A percentile compares a stretch with the other conserved stretches of the same genome.
phyloP scores from a whole-genome alignment of 1,140 invertebrate species.

The Leptestheria dahalacensis region DNA sequence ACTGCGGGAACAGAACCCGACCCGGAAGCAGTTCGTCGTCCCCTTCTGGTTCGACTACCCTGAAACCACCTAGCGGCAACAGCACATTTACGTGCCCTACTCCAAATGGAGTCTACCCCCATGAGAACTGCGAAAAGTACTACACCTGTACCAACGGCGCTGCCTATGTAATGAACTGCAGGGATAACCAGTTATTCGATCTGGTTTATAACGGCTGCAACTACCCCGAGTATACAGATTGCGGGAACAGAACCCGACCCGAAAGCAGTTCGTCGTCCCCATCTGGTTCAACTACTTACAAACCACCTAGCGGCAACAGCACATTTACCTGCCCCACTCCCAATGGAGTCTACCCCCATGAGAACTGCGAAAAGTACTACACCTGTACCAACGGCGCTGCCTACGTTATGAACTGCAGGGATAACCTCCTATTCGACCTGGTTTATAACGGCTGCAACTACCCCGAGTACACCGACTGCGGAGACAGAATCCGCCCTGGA shows the following conservation, averaged over 20 bases:
- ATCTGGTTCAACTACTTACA: not conserved
- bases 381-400: conserved; percentile 1
- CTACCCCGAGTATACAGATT: conserved; percentile 17
- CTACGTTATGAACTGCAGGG: conserved; percentile 11
- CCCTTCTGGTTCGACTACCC: too few relatives aligned
- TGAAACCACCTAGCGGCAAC: too few relatives aligned
- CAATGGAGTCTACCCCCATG: not conserved
- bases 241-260: conserved; percentile 7
- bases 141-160: conserved; percentile 3
- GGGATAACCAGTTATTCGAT: conserved; percentile 17
- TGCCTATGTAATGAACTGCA: conserved; percentile 14
- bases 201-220: conserved; percentile 18
- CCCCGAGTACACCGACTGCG: conserved; percentile 16
- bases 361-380: conserved; percentile 2
- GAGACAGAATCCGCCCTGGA: not conserved
- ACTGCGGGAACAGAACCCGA: conserved; percentile 15
- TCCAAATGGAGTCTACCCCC: not conserved
- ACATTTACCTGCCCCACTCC: not conserved
- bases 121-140: conserved; percentile 3
- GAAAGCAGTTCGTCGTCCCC: not conserved
- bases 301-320: not conserved
- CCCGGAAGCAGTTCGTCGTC: too few relatives aligned
- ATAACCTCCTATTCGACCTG: conserved; percentile 16
- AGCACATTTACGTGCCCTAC: not conserved
- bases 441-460: conserved; percentile 18